These are phyloP conservation scores for Camponotus vicinus DNA, from an alignment of 1,140 invertebrate species.

Conservation along the genomic window DNA sequence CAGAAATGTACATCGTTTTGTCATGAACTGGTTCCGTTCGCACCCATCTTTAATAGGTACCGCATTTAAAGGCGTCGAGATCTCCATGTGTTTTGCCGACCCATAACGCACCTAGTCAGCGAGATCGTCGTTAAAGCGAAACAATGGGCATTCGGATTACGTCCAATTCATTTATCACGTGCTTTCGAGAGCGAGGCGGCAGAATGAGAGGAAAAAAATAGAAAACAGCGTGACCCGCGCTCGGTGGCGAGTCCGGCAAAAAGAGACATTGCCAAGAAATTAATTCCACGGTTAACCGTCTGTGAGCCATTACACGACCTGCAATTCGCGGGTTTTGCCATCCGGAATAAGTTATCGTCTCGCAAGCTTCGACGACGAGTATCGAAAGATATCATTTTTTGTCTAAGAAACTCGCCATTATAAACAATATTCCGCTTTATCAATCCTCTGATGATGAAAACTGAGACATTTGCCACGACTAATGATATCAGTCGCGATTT, in stretches of 20 bases:
- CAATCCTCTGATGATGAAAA: not conserved
- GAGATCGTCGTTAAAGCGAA: slow-evolving; percentile 74
- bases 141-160: slow-evolving; percentile 78
- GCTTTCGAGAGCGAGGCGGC: slow-evolving; percentile 55
- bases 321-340: slow-evolving; percentile 14
- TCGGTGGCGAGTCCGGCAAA: slow-evolving; percentile 25
- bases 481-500: not conserved
- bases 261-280: slow-evolving; percentile 63
- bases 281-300: slow-evolving; percentile 67
- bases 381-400: not conserved
- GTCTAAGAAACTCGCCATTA: not conserved
- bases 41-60: slow-evolving; percentile 50
- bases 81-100: slow-evolving; percentile 57
- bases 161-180: slow-evolving; percentile 78
- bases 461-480: not conserved
- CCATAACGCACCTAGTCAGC: slow-evolving; percentile 60
- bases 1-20: slow-evolving; percentile 46
- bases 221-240: slow-evolving; percentile 56
- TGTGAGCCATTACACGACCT: slow-evolving; percentile 16
- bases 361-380: not conserved
- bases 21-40: slow-evolving; percentile 49
- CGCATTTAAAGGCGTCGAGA: slow-evolving; percentile 69
- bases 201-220: slow-evolving; percentile 61
- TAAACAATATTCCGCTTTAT: slow-evolving; percentile 20
- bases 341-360: slow-evolving; percentile 32